Base-by-base conservation (phyloP, 2,888 invertebrate genomes). In the Stramonita haemastoma region DNA sequence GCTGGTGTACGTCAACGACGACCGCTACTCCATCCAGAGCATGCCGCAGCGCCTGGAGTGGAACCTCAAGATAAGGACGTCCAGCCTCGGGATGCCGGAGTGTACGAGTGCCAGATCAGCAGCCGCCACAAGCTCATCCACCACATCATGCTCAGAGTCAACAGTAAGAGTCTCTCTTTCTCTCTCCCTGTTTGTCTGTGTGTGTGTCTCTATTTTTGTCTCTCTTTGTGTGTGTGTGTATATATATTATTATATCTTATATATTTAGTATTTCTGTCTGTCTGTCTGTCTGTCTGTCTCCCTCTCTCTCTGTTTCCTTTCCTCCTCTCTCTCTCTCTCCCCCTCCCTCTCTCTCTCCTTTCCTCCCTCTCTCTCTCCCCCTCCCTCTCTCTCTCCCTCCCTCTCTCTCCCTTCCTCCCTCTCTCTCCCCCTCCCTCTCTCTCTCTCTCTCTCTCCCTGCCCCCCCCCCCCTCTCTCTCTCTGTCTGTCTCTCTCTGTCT, bases 61-160 rank as follows among this genome's bases (percentile, higher is more conserved):
- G 94, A 93, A 94, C 88, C 91, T 95, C 32, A 90, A 92, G 34
- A 94, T 95, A 92, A 93, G 88, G 92, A 95, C 86, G 93, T 95
- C 6, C 90, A 91, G 87, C 91, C 90, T 22, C 87, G 90, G n/a
- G 94, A 95, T 90, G 92, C 92, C 4, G 95, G 94, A 8, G 93
- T 95, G 57, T 95, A 95, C 87, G 94, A 94, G 87, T 95, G 95
- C 89, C 94, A 94, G 89, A 92, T 95, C 87, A 94, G 94, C 90
- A 92, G 94, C 56, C 93, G 93, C 73, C 91, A 92, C 66, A 93
- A 93, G 87, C 90, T 92, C 32, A 93, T 92, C 26, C 88, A 91
- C 60, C 92, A 92, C 87, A 90, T 93, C 26, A 77, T 93, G 36
- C 90, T 93, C 22, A 87, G 91, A 36, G 93, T 93, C 17, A 93